Evolutionary conservation across 2,888 invertebrate genomes (phyloP).

Genomic region (Charanyca ferruginea): DNA sequence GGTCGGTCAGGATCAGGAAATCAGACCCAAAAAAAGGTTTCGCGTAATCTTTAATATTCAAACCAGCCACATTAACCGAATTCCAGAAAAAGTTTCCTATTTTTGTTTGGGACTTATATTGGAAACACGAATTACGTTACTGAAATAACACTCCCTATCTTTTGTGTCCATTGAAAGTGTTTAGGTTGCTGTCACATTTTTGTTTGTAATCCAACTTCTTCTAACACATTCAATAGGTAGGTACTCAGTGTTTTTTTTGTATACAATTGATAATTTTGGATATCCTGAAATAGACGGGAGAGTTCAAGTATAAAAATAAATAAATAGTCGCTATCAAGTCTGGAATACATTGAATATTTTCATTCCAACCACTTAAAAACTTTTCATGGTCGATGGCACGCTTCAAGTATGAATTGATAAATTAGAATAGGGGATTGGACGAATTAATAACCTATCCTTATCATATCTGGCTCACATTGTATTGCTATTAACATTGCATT

Average conservation of each 20-base stretch:
- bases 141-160: slow-evolving; percentile 21
- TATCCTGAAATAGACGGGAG: neutral
- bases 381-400: no score
- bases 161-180: slow-evolving; percentile 4
- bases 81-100: slow-evolving; percentile 1
- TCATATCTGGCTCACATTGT: no score
- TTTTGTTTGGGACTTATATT: slow-evolving; percentile 12
- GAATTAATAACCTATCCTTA: no score
- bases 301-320: neutral
- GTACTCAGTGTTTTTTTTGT: neutral
- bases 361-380: neutral
- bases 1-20: neutral
- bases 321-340: neutral
- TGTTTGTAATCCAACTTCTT: neutral
- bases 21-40: neutral
- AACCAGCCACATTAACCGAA: slow-evolving; percentile 24
- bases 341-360: neutral
- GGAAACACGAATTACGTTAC: slow-evolving; percentile 8
- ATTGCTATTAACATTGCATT: no score
- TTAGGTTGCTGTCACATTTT: neutral
- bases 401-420: no score
- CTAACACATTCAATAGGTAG: no score
- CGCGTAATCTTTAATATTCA: slow-evolving; percentile 28
- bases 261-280: no score
- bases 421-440: neutral